phyloP scores from a whole-genome alignment of 1,140 invertebrate genomes.

The Drosophila nebulosa region DNA sequence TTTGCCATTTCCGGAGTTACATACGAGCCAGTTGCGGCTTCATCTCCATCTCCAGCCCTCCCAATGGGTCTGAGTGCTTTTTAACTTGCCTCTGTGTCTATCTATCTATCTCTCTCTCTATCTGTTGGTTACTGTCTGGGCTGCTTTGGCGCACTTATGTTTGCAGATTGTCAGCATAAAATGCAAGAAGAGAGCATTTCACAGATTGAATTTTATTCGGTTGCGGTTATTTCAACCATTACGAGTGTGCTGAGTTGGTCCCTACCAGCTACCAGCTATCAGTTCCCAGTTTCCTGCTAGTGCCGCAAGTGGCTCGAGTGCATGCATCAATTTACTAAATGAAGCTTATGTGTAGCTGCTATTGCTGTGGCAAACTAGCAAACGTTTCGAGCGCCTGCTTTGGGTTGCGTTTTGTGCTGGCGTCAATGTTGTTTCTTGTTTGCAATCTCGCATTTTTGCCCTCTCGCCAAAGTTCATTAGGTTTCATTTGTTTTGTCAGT shows the following conservation, averaged over 20 bases:
- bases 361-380: slow-evolving; percentile 13
- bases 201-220: slow-evolving; percentile 74
- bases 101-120: not conserved
- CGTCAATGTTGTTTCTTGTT: slow-evolving; percentile 48
- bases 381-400: slow-evolving; percentile 50
- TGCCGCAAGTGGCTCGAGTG: slow-evolving; percentile 23
- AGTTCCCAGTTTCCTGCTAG: no score
- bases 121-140: slow-evolving; percentile 24
- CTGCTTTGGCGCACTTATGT: slow-evolving; percentile 56
- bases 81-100: slow-evolving; percentile 48
- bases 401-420: slow-evolving; percentile 25
- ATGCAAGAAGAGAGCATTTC: slow-evolving; percentile 63
- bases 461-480: slow-evolving; percentile 50
- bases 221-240: slow-evolving; percentile 65
- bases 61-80: slow-evolving; percentile 57
- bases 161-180: slow-evolving; percentile 71
- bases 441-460: not conserved
- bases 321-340: slow-evolving; percentile 69
- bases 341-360: slow-evolving; percentile 41
- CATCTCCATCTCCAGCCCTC: not conserved
- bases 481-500: slow-evolving; percentile 52
- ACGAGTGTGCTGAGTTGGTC: slow-evolving; percentile 18
- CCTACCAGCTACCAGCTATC: no score
- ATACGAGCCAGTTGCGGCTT: slow-evolving; percentile 39
- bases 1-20: slow-evolving; percentile 65